A percentile compares a stretch with the other conserved stretches of the same genome.
phyloP scores from a whole-genome alignment of 2,888 invertebrate genomes.

The Hirtodrosophila alboralis region DNA sequence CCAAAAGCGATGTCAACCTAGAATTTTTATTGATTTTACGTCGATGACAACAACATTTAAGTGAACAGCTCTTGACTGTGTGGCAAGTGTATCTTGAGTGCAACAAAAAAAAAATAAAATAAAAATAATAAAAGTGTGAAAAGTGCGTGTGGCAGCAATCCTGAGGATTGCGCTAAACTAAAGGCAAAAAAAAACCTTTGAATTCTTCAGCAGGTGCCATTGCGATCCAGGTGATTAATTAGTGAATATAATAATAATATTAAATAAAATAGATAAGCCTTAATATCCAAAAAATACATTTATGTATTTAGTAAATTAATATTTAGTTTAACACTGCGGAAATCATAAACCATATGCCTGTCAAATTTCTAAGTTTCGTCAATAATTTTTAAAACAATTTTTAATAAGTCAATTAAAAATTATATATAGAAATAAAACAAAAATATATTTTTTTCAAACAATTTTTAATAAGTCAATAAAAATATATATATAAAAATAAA shows the following conservation, averaged over 20 bases:
- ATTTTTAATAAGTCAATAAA: constrained; percentile 2
- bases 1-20: constrained; percentile 63
- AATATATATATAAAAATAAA: constrained; percentile 1
- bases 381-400: constrained; percentile 20
- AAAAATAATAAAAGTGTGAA: constrained; percentile 11
- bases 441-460: constrained; percentile 8
- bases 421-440: constrained; percentile 2
- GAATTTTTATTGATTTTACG: constrained; percentile 58
- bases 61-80: constrained; percentile 1
- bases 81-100: constrained; percentile 3
- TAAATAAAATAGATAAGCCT: background rate
- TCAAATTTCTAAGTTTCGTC: constrained; percentile 36
- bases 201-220: constrained; percentile 84
- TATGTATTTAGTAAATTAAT: background rate
- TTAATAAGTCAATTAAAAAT: background rate
- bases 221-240: constrained; percentile 81
- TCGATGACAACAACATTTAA: constrained; percentile 20
- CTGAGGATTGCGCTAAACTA: constrained; percentile 47
- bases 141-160: constrained; percentile 33
- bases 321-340: constrained; percentile 11
- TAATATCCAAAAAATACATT: background rate
- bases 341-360: constrained; percentile 39
- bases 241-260: constrained; percentile 5
- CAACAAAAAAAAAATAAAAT: too few relatives aligned
- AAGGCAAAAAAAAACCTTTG: constrained; percentile 57